These are phyloP conservation scores for Drosophila nr. perissopoda DNA, from an alignment of 2,888 invertebrate species.

Conservation along the genomic window DNA sequence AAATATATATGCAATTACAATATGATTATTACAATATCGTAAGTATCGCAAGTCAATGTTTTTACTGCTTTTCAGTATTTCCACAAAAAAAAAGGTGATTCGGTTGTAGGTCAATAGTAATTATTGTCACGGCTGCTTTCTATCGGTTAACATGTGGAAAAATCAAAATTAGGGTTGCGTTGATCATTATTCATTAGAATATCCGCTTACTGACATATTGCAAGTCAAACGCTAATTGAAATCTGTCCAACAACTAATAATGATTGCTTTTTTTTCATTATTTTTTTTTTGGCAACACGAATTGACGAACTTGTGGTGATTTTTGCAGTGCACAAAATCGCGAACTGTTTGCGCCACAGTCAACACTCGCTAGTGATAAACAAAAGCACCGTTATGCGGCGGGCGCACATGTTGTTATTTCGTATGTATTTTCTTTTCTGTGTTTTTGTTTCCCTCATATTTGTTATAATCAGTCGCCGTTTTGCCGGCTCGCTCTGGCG, in stretches of 20 bases:
- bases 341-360: conserved; percentile 18
- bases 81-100: not conserved
- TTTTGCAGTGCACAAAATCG: not conserved
- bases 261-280: not conserved
- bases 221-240: conserved; percentile 35
- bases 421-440: conserved; percentile 2
- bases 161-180: conserved; percentile 17
- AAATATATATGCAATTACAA: not conserved
- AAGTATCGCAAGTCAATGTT: not conserved
- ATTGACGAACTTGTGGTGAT: not conserved
- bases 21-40: not conserved
- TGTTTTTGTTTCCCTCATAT: conserved; percentile 18
- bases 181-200: conserved; percentile 40
- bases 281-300: conserved; percentile 2
- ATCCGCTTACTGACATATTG: conserved; percentile 20
- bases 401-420: conserved; percentile 48
- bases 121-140: not conserved
- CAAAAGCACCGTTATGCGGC: conserved; percentile 62
- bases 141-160: conserved; percentile 1
- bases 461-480: conserved; percentile 33
- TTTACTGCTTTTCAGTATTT: not conserved
- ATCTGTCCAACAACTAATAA: conserved; percentile 13
- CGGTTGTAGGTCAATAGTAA: conserved; percentile 4
- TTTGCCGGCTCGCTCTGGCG: conserved; percentile 50
- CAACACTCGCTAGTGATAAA: conserved; percentile 55